A percentile compares a stretch with the other conserved stretches of the same genome.
Evolutionary conservation across 2,113 vertebrate species (phyloP).

Genomic region (Cavia porcellus): DNA sequence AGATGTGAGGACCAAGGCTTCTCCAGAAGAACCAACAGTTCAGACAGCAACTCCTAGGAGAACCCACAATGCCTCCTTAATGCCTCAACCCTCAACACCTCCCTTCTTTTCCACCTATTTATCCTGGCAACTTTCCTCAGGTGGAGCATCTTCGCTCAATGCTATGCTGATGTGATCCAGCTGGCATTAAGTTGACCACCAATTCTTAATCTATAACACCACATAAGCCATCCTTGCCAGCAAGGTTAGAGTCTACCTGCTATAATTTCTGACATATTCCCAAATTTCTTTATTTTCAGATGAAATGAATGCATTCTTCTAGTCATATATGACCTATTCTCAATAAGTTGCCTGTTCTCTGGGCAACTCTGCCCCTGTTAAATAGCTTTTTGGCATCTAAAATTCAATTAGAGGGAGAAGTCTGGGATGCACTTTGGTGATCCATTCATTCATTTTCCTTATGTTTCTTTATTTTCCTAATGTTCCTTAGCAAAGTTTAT

Average conservation of each 20-base stretch:
- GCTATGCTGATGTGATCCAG: no score
- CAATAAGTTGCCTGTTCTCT: not conserved
- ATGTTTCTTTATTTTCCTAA: not conserved
- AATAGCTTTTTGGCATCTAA: not conserved
- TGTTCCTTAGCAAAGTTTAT: not conserved
- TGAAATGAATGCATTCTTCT: not conserved
- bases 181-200: no score
- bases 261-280: not conserved
- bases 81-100: no score
- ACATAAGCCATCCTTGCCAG: not conserved
- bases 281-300: not conserved
- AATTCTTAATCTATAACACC: no score
- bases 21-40: no score
- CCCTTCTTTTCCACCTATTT: no score
- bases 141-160: no score
- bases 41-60: no score
- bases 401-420: not conserved
- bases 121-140: no score
- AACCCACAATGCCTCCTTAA: no score
- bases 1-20: no score
- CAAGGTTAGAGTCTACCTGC: not conserved
- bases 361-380: not conserved
- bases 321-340: not conserved
- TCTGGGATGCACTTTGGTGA: conserved; percentile 7
- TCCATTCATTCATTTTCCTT: not conserved